phyloP scores from a whole-genome alignment of 2,113 vertebrate genomes.

The Podarcis raffonei region DNA sequence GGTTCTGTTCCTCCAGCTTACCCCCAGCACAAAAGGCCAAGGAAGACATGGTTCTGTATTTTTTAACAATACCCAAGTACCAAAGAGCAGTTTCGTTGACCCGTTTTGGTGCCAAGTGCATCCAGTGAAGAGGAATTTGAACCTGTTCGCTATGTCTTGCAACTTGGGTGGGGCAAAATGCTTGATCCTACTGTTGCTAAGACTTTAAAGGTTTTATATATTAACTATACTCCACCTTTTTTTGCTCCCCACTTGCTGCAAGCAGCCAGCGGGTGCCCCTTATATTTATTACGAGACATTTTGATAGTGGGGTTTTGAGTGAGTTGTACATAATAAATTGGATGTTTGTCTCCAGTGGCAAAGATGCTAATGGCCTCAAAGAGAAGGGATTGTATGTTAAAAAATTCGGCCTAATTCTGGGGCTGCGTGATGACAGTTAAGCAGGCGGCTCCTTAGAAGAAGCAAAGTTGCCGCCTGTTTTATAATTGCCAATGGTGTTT shows the following conservation, averaged over 20 bases:
- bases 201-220: not conserved
- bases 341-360: not conserved
- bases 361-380: not conserved
- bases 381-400: not conserved
- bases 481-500: slow-evolving; percentile 35
- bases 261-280: not conserved
- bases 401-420: not conserved
- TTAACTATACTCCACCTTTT: not conserved
- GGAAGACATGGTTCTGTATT: too few species aligned
- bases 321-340: not conserved
- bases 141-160: not conserved
- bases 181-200: not conserved
- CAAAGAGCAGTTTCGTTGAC: too few species aligned
- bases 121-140: not conserved
- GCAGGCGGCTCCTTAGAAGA: slow-evolving; percentile 45
- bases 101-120: not conserved
- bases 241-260: not conserved
- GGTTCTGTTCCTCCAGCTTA: too few species aligned
- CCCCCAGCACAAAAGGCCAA: too few species aligned
- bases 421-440: not conserved
- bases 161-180: not conserved
- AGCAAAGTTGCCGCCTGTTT: slow-evolving; percentile 27
- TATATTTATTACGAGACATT: not conserved
- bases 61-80: too few species aligned
- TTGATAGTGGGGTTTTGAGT: not conserved